A percentile compares a stretch with the other conserved stretches of the same genome.
Conservation (phyloP, 2,888 invertebrate genomes). For the Agrotis clavis region DNA sequence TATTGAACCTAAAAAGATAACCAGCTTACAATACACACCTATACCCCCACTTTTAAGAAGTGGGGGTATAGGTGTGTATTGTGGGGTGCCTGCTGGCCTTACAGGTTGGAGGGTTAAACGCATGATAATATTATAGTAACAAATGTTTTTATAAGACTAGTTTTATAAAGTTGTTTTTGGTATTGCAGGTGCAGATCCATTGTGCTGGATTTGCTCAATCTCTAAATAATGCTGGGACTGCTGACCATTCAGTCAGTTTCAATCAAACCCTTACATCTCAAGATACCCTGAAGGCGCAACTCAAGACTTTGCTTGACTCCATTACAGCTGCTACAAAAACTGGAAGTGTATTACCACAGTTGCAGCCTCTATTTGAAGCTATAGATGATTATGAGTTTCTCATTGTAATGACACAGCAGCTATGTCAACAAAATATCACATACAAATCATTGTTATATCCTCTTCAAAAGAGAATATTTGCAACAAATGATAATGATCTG, state of each 20-base stretch:
- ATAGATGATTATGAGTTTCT: constrained; percentile 80
- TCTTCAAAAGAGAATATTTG: constrained; percentile 80
- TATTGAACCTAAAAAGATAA: too few species aligned
- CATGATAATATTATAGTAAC: too few species aligned
- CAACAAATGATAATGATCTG: constrained; percentile 67
- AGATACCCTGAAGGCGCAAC: constrained; percentile 78
- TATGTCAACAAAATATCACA: constrained; percentile 77
- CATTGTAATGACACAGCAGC: constrained; percentile 72
- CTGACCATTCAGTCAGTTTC: constrained; percentile 59
- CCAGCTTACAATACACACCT: too few species aligned
- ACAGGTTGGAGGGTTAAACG: too few species aligned
- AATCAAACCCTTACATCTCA: constrained; percentile 73
- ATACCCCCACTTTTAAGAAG: too few species aligned
- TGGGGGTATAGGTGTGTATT: too few species aligned
- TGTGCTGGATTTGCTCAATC: constrained; percentile 61
- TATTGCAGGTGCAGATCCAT: constrained; percentile 58
- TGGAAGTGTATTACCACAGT: constrained; percentile 70
- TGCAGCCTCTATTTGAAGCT: constrained; percentile 78
- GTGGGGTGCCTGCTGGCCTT: too few species aligned
- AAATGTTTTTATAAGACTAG: background rate
- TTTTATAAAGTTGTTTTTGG: constrained; percentile 3
- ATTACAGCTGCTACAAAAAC: constrained; percentile 67
- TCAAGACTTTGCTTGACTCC: constrained; percentile 72
- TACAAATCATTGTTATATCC: constrained; percentile 81
- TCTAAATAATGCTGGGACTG: constrained; percentile 41